A percentile compares a stretch with the other conserved stretches of the same genome.
phyloP scores from a whole-genome alignment of 2,888 invertebrate genomes.

The Euproctis similis region DNA sequence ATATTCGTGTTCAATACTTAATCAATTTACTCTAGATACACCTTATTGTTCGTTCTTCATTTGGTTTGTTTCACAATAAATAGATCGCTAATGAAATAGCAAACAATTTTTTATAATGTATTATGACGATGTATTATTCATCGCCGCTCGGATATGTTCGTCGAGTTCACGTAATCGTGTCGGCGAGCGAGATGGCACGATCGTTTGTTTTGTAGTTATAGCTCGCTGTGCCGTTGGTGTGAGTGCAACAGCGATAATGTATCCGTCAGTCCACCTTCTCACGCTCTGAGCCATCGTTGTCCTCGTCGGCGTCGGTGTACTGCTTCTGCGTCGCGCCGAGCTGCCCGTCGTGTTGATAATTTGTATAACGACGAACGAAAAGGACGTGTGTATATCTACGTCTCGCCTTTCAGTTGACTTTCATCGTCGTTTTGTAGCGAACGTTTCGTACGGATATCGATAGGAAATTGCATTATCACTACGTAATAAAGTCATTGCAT shows the following conservation, averaged over 20 bases:
- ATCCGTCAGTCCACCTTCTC: constrained; percentile 40
- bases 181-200: constrained; percentile 57
- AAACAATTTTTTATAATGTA: constrained; percentile 37
- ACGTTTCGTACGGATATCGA: constrained; percentile 72
- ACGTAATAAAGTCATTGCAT: constrained; percentile 64
- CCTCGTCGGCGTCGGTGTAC: constrained; percentile 29
- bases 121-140: constrained; percentile 46
- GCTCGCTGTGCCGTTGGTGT: constrained; percentile 50
- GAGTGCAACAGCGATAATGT: constrained; percentile 57
- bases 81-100: constrained; percentile 43
- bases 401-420: constrained; percentile 77
- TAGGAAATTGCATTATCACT: constrained; percentile 69
- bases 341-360: constrained; percentile 60
- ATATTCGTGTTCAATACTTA: background rate
- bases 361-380: constrained; percentile 67
- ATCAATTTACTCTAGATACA: constrained; percentile 2
- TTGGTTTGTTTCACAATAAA: constrained; percentile 38
- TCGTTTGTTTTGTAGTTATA: constrained; percentile 30
- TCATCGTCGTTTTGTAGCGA: constrained; percentile 74
- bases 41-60: constrained; percentile 17
- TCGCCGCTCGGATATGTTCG: constrained; percentile 48
- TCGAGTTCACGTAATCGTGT: constrained; percentile 43
- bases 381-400: constrained; percentile 73
- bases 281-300: constrained; percentile 32
- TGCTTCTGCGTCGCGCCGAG: constrained; percentile 32